These are phyloP conservation scores for Podarcis cretensis DNA, from an alignment of 2,113 vertebrate species.

Conservation along the genomic window DNA sequence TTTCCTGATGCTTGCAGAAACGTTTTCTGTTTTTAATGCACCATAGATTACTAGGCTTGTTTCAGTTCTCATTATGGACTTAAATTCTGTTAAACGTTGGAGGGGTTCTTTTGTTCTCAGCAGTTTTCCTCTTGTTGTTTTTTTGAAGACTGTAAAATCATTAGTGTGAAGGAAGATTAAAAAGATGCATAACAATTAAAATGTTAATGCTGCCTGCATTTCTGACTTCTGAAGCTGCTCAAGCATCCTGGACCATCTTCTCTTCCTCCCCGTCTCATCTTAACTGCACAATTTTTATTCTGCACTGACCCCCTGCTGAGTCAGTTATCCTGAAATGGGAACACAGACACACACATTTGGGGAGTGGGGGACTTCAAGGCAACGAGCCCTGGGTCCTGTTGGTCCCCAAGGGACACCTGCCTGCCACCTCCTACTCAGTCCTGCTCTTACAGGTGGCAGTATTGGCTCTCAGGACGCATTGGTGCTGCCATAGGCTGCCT, in stretches of 20 bases:
- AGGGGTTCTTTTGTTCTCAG: constrained; percentile 77
- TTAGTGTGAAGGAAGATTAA: constrained; percentile 79
- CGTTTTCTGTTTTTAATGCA: constrained; percentile 28
- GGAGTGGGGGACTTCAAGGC: too few species aligned
- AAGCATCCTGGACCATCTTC: constrained; percentile 71
- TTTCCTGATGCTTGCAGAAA: neutral
- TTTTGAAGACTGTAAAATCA: constrained; percentile 70
- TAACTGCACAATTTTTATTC: constrained; percentile 72
- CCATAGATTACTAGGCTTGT: constrained; percentile 44
- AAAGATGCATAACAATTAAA: constrained; percentile 84
- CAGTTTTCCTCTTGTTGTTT: constrained; percentile 58
- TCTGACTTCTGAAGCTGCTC: constrained; percentile 72
- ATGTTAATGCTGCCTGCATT: constrained; percentile 81
- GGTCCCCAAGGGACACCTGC: constrained; percentile 74
- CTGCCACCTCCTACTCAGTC: constrained; percentile 58
- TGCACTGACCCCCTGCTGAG: constrained; percentile 77
- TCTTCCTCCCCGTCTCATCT: constrained; percentile 42
- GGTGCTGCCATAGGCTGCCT: neutral
- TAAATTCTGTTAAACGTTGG: constrained; percentile 67
- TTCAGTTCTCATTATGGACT: constrained; percentile 50
- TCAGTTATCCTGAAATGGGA: constrained; percentile 74
- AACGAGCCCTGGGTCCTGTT: too few species aligned
- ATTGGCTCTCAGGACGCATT: constrained; percentile 56
- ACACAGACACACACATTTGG: too few species aligned
- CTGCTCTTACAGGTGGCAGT: constrained; percentile 54